Percentiles rank a stretch among this genome's conserved stretches.
These are phyloP conservation scores for Polyommatus iphigenia DNA, from an alignment of 2,888 invertebrate species.

Conservation along the genomic window DNA sequence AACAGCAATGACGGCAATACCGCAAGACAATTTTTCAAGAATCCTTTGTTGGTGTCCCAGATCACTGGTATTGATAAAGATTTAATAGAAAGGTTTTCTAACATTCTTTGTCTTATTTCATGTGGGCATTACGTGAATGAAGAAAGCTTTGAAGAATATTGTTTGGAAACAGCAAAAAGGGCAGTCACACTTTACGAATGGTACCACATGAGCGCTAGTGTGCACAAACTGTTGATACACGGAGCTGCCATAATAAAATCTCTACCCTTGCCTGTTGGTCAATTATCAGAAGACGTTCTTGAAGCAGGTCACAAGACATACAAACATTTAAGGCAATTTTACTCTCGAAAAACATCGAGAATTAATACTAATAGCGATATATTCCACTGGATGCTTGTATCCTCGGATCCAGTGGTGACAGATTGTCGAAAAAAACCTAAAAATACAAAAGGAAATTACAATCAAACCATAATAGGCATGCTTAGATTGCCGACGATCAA, in stretches of 20 bases:
- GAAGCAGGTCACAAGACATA: not conserved
- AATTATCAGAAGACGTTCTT: not conserved
- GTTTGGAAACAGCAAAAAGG: conserved; percentile 30
- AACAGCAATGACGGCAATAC: conserved; percentile 41
- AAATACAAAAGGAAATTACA: not conserved
- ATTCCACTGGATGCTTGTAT: too few relatives aligned
- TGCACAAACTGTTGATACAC: conserved; percentile 29
- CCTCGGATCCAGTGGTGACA: too few relatives aligned
- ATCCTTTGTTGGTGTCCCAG: conserved; percentile 34
- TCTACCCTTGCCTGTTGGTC: not conserved
- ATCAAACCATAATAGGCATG: too few relatives aligned
- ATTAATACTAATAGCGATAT: too few relatives aligned
- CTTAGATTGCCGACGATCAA: too few relatives aligned
- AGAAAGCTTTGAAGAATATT: conserved; percentile 24
- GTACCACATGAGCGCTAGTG: conserved; percentile 25
- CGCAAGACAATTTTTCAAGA: conserved; percentile 36
- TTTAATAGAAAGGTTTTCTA: conserved; percentile 37
- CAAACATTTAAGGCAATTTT: not conserved
- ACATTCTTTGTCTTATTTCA: conserved; percentile 30
- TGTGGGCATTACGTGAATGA: conserved; percentile 25
- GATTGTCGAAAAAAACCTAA: conserved; percentile 3
- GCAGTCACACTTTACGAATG: conserved; percentile 21
- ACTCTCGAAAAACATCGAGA: too few relatives aligned
- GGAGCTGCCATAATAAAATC: conserved; percentile 8
- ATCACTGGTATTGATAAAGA: conserved; percentile 37